Evolutionary conservation across 2,888 invertebrate species (phyloP), one percentile per base, ranked within the genome.

Genomic region (Lycocerus yunnanus): DNA sequence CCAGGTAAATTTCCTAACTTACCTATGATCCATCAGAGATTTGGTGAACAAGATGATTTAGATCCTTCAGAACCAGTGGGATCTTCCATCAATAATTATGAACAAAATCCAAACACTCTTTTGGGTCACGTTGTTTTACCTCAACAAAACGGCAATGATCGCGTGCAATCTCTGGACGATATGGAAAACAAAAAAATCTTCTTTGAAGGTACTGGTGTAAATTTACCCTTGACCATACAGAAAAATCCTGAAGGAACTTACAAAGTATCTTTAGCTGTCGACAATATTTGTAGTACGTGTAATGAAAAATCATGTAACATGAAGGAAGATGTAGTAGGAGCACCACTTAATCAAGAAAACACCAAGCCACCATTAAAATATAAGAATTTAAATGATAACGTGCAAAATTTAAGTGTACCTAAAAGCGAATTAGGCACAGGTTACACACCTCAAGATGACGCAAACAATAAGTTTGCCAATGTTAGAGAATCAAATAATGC

Each of bases 181-280:
- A 16, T n/a, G 18, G 43, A 43, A 43, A 73, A 16, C n/a, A 60
- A 69, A n/a, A 75, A 71, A 66, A 58, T 86, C 27, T 85, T 81
- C 71, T 86, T 86, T 74, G 76, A 84, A 4, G 86, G 86, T 4
- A 83, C 84, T 71, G 86, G 85, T 21, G 84, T 87, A 27, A 85
- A 86, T 76, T 78, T 87, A 10, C 87, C 87, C 4, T 78, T 87
- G 21, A 83, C 84, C 73, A 81, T 87, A 80, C 80, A 80, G 27
- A 81, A 82, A 72, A 81, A 82, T 71, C 69, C 79, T 1, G 83
- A 87, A 75, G 87, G 87, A 5, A 79, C 84, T 1, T 71, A 86
- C 20, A 83, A 86, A 72, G 76, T 87, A n/a, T 81, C 84, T 8
- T 84, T 87, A 9, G 87, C 87, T 76, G 73, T 86, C 6, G 83